These are phyloP conservation scores for Fragum fragum DNA, from an alignment of 2,888 invertebrate species.

Conservation along the genomic window DNA sequence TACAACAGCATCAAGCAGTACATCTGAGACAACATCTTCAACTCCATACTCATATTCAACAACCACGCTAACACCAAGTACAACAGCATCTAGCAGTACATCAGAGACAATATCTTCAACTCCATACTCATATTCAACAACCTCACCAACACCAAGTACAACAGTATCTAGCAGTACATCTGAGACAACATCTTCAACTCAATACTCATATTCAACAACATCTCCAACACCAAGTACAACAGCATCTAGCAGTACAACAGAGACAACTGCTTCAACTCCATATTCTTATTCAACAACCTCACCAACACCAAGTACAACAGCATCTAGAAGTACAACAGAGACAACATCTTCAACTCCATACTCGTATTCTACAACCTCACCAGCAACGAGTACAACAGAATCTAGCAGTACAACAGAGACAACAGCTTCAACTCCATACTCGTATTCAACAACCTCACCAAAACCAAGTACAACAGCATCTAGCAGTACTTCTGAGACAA, in stretches of 20 bases:
- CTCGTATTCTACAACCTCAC: no score
- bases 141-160: neutral
- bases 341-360: no score
- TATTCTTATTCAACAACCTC: no score
- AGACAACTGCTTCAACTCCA: no score
- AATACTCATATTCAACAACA: neutral
- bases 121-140: neutral
- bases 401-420: no score
- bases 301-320: neutral
- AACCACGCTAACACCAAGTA: neutral
- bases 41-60: neutral
- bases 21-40: neutral
- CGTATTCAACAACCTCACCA: neutral
- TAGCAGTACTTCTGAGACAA: neutral
- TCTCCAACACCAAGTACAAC: no score
- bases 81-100: neutral
- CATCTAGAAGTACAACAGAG: no score
- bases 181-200: constrained; percentile 6
- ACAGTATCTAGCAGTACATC: neutral
- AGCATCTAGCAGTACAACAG: no score
- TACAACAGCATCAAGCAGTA: neutral
- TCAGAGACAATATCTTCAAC: no score
- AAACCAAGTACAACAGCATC: neutral
- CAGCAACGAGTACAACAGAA: no score
- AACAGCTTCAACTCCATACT: neutral